A percentile compares a stretch with the other conserved stretches of the same genome.
Conservation (phyloP, 1,140 invertebrate genomes). For the Eciton burchellii region DNA sequence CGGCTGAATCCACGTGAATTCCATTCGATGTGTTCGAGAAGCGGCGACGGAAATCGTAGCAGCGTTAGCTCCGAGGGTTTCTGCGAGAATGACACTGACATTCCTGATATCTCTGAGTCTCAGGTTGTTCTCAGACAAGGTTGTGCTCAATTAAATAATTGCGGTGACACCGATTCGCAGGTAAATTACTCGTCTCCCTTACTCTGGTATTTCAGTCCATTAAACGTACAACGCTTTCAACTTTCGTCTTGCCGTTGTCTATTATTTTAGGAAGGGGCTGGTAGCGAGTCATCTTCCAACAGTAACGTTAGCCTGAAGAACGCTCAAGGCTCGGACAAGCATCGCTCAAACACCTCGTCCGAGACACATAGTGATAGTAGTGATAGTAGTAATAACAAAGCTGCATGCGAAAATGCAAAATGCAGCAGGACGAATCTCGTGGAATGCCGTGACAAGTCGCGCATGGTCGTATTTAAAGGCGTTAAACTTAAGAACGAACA, state of each 20-base stretch:
- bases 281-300: constrained; percentile 85
- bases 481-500: constrained; percentile 89
- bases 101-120: constrained; percentile 78
- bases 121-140: constrained; percentile 79
- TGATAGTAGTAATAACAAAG: constrained; percentile 84
- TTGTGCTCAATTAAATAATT: constrained; percentile 79
- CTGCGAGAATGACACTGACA: constrained; percentile 95
- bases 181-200: constrained; percentile 80
- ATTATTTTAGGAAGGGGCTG: constrained; percentile 81
- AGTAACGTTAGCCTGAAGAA: constrained; percentile 84
- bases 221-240: background rate
- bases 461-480: constrained; percentile 29
- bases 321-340: constrained; percentile 82
- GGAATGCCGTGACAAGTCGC: constrained; percentile 72
- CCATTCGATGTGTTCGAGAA: constrained; percentile 77
- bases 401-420: constrained; percentile 73
- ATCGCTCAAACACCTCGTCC: constrained; percentile 82
- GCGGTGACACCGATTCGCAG: constrained; percentile 89
- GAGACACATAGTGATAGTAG: constrained; percentile 84
- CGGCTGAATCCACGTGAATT: constrained; percentile 82
- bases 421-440: constrained; percentile 69
- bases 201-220: background rate
- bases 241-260: background rate
- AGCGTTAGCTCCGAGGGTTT: constrained; percentile 98
- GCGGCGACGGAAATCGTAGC: constrained; percentile 93